Evolutionary conservation across 2,797 vertebrate genomes (phyloP).

Genomic region (Pseudochirops corinnae): DNA sequence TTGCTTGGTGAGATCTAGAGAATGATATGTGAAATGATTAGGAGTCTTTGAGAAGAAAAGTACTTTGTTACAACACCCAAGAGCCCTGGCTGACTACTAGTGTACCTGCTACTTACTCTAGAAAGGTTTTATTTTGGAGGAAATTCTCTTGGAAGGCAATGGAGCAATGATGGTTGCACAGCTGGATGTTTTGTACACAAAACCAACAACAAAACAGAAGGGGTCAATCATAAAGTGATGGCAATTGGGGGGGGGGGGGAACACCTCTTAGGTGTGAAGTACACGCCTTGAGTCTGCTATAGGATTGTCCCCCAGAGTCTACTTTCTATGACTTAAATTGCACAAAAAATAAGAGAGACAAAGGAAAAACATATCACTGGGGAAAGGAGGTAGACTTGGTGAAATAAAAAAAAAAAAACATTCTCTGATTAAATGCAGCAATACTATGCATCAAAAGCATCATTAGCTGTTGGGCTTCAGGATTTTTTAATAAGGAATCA

Average conservation of each 20-base stretch:
- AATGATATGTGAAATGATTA: slow-evolving; percentile 51
- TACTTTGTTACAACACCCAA: slow-evolving; percentile 13
- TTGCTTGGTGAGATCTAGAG: background rate
- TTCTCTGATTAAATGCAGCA: slow-evolving; percentile 57
- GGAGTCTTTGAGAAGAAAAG: slow-evolving; percentile 15
- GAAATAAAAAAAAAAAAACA: slow-evolving; percentile 21
- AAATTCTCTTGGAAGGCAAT: background rate
- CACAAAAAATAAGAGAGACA: slow-evolving; percentile 48
- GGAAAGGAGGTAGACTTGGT: slow-evolving; percentile 48
- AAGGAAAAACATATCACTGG: slow-evolving; percentile 46
- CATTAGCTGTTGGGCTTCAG: slow-evolving; percentile 68
- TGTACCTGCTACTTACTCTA: background rate
- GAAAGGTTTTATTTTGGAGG: background rate
- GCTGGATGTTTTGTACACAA: background rate
- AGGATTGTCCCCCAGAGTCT: slow-evolving; percentile 10
- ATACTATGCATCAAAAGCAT: slow-evolving; percentile 50
- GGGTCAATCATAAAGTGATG: slow-evolving; percentile 38
- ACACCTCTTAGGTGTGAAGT: background rate
- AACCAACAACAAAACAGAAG: background rate
- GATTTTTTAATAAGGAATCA: slow-evolving; percentile 78
- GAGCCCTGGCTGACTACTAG: background rate
- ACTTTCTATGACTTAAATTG: slow-evolving; percentile 24
- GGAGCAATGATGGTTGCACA: background rate
- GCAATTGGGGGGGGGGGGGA: slow-evolving; percentile 26
- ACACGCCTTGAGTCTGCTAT: slow-evolving; percentile 12